Evolutionary conservation across 1,140 invertebrate species (phyloP).

Genomic region (Frieseomelitta varia): DNA sequence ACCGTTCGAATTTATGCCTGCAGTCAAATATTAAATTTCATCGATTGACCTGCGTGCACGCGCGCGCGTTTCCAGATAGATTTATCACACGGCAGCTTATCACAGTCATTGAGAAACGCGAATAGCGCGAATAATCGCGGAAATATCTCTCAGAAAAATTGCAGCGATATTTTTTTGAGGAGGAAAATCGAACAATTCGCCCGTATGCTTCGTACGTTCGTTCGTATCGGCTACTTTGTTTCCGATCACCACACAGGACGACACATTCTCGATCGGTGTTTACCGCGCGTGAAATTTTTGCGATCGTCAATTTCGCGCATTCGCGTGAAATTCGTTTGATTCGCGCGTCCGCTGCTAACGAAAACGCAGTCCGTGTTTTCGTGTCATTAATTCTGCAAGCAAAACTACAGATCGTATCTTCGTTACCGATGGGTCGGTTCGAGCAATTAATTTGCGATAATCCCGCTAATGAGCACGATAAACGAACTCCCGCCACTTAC

Average conservation of each 20-base stretch:
- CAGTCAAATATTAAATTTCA: not conserved
- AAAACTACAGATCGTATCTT: not conserved
- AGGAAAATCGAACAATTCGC: not conserved
- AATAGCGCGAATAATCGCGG: too few species aligned
- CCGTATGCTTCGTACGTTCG: too few species aligned
- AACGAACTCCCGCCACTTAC: constrained; percentile 15
- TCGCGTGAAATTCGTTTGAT: not conserved
- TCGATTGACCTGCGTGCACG: not conserved
- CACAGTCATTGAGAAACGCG: too few species aligned
- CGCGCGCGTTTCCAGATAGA: not conserved
- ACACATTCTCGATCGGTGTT: not conserved
- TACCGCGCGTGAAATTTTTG: not conserved
- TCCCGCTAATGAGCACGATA: not conserved
- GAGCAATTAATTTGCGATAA: constrained; percentile 47
- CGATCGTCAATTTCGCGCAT: not conserved
- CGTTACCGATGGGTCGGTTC: not conserved
- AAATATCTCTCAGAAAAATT: too few species aligned
- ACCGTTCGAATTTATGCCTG: not conserved
- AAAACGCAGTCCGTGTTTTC: not conserved
- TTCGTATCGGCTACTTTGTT: not conserved
- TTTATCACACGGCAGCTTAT: too few species aligned
- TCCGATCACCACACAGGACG: not conserved
- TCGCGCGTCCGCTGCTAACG: not conserved
- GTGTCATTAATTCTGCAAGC: not conserved
- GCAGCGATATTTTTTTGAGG: too few species aligned